A percentile compares a stretch with the other conserved stretches of the same genome.
These are phyloP conservation scores for Lagopus muta DNA, from an alignment of 2,113 vertebrate species.

Conservation along the genomic window DNA sequence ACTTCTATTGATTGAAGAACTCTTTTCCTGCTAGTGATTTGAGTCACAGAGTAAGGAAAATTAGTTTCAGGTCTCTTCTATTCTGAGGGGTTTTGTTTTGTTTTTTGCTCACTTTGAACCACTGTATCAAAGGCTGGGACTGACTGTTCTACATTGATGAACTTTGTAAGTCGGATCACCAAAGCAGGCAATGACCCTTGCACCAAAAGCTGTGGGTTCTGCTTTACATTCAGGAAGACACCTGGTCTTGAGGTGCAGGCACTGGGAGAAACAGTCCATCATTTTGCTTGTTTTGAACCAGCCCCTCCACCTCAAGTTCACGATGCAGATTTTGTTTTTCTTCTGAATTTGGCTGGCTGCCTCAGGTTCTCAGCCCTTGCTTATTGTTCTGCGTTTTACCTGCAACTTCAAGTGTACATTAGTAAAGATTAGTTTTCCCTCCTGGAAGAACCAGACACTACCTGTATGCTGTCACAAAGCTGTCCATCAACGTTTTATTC, in stretches of 20 bases:
- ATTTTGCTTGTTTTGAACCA: neutral
- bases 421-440: neutral
- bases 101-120: neutral
- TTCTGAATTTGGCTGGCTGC: neutral
- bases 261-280: neutral
- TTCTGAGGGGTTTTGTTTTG: neutral
- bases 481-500: neutral
- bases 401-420: neutral
- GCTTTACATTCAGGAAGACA: neutral
- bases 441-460: neutral
- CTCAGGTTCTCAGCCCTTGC: neutral
- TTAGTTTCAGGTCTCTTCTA: neutral
- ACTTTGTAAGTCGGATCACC: fast-evolving
- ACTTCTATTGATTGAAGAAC: slow-evolving; percentile 29
- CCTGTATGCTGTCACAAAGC: neutral
- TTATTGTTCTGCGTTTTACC: neutral
- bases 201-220: neutral
- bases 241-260: neutral
- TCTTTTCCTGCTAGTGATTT: neutral
- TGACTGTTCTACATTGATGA: neutral
- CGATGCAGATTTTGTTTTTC: neutral
- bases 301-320: neutral
- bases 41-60: neutral
- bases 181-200: neutral
- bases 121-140: neutral